A percentile compares a stretch with the other conserved stretches of the same genome.
These are phyloP conservation scores for Andrena cerasifolii DNA, from an alignment of 1,140 invertebrate genomes.

Conservation along the genomic window DNA sequence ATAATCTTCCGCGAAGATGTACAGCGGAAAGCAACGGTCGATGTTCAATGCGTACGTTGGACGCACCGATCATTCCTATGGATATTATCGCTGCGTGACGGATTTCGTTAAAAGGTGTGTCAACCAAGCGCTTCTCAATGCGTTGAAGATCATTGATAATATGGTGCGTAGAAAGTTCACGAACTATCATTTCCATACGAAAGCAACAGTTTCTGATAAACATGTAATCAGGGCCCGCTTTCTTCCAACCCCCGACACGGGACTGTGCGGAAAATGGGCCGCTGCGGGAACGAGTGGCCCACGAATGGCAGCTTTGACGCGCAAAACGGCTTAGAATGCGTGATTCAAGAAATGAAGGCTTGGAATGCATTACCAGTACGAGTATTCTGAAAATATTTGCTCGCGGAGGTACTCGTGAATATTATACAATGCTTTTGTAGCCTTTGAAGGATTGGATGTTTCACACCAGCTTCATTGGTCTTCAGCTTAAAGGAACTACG, in stretches of 20 bases:
- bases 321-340: conserved; percentile 34
- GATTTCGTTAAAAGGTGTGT: conserved; percentile 44
- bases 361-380: conserved; percentile 65
- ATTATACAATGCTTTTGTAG: conserved; percentile 41
- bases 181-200: too few relatives aligned
- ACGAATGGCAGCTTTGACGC: conserved; percentile 49
- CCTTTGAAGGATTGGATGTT: conserved; percentile 67
- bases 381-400: background rate
- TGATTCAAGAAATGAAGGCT: conserved; percentile 60
- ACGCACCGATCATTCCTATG: background rate
- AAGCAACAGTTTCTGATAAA: background rate
- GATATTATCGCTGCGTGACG: background rate
- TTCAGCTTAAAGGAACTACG: conserved; percentile 14
- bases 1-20: background rate
- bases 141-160: conserved; percentile 23
- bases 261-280: conserved; percentile 12
- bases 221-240: background rate
- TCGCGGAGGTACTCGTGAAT: background rate
- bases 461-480: conserved; percentile 52
- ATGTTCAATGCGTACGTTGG: background rate
- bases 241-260: background rate
- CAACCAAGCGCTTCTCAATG: background rate
- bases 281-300: conserved; percentile 44
- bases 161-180: conserved; percentile 42
- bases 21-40: background rate